Conservation (phyloP, 2,113 vertebrate species). For the Trogon surrucura region DNA sequence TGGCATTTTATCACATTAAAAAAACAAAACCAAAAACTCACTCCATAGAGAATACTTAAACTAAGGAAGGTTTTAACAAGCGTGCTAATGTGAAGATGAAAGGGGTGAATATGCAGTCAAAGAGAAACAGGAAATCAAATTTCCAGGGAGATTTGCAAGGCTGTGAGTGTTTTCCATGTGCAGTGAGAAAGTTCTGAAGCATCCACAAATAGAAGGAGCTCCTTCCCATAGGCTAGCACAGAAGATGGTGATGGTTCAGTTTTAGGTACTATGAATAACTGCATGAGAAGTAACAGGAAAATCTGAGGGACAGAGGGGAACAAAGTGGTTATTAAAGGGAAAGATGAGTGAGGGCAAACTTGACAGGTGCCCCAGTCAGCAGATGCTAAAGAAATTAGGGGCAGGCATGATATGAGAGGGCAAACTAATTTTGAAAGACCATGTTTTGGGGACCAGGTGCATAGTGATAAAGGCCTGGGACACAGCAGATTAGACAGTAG, state of each 20-base stretch:
- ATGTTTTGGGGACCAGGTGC: background rate
- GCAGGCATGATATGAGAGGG: background rate
- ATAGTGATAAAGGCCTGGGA: background rate
- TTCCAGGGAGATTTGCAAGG: background rate
- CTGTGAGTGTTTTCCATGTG: background rate
- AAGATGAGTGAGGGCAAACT: background rate
- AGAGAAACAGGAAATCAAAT: slow-evolving; percentile 6
- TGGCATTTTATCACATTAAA: background rate
- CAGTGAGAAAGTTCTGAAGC: background rate
- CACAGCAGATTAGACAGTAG: background rate
- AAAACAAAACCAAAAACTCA: background rate
- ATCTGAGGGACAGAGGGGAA: background rate
- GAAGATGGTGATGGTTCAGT: fast-evolving
- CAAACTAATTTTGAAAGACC: background rate
- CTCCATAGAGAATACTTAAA: background rate
- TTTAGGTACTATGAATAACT: background rate
- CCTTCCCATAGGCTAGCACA: background rate
- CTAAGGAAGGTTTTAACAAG: background rate
- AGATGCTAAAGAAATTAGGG: background rate
- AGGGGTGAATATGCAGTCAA: background rate
- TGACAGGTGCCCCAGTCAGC: background rate
- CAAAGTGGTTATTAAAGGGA: background rate
- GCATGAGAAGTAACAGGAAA: background rate
- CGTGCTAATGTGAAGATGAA: slow-evolving; percentile 10
- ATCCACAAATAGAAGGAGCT: background rate